A percentile compares a stretch with the other conserved stretches of the same genome.
phyloP scores from a whole-genome alignment of 2,888 invertebrate species.

The Drosophila ustulata region DNA sequence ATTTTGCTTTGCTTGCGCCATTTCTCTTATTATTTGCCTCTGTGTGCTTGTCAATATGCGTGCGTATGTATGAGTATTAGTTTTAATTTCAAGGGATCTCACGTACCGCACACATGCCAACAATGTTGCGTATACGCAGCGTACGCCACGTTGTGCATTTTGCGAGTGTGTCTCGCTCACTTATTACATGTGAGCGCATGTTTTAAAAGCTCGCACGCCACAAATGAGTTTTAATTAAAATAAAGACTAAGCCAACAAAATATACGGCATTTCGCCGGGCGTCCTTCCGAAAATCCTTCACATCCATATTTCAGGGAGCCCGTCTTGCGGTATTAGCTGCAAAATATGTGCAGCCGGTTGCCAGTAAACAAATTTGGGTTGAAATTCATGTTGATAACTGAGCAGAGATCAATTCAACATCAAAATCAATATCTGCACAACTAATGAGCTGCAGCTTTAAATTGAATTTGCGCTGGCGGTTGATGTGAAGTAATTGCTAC shows the following conservation, averaged over 20 bases:
- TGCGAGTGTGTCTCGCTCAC: slow-evolving; percentile 10
- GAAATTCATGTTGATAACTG: not conserved
- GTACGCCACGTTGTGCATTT: slow-evolving; percentile 15
- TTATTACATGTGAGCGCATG: slow-evolving; percentile 17
- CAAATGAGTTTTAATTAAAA: slow-evolving; percentile 62
- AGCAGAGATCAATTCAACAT: not conserved
- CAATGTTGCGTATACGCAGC: slow-evolving; percentile 44
- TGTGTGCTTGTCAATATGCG: not conserved
- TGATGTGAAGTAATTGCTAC: slow-evolving; percentile 14
- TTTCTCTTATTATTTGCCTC: slow-evolving; percentile 12
- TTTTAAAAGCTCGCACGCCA: slow-evolving; percentile 20
- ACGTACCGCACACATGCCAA: slow-evolving; percentile 37
- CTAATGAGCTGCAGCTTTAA: not conserved
- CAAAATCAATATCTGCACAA: not conserved
- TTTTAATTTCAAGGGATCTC: slow-evolving; percentile 44
- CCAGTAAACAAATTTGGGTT: not conserved
- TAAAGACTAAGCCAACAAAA: slow-evolving; percentile 8
- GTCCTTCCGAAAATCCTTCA: not conserved
- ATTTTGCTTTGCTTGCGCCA: slow-evolving; percentile 11
- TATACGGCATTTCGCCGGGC: slow-evolving; percentile 3
- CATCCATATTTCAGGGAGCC: not conserved
- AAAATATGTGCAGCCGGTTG: not conserved
- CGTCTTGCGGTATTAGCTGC: not conserved
- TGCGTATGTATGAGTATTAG: slow-evolving; percentile 12
- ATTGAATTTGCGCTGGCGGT: not conserved